A percentile compares a stretch with the other conserved stretches of the same genome.
Conservation (phyloP, 2,113 vertebrate species). For the Salminus brasiliensis region DNA sequence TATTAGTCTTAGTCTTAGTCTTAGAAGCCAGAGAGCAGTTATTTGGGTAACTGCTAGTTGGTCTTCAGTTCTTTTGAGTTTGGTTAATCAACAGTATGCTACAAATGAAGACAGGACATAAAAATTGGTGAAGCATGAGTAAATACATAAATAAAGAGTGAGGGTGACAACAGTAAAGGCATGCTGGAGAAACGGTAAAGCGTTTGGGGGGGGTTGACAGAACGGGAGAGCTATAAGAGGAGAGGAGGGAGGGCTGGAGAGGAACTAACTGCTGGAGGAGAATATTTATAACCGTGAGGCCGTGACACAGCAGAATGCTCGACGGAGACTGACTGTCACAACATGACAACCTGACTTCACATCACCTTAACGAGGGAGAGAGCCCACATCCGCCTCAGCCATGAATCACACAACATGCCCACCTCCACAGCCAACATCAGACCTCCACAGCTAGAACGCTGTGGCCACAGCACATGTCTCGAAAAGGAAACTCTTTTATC, state of each 20-base stretch:
- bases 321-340: slow-evolving; percentile 53
- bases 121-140: too few species aligned
- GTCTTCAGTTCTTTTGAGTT: too few species aligned
- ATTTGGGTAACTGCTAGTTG: too few species aligned
- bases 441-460: slow-evolving; percentile 6
- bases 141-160: background rate
- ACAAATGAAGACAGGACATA: too few species aligned
- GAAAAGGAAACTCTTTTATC: background rate
- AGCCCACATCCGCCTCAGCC: slow-evolving; percentile 45
- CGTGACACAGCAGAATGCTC: slow-evolving; percentile 51
- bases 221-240: background rate
- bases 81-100: too few species aligned
- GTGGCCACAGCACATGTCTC: slow-evolving; percentile 13
- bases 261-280: slow-evolving; percentile 3
- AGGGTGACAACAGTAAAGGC: too few species aligned
- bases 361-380: slow-evolving; percentile 54
- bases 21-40: too few species aligned
- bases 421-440: slow-evolving; percentile 43
- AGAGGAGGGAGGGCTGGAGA: slow-evolving; percentile 22
- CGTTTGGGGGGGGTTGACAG: background rate
- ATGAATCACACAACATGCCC: slow-evolving; percentile 42
- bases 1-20: too few species aligned
- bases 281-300: slow-evolving; percentile 55
- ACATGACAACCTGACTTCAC: slow-evolving; percentile 60
- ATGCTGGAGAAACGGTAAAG: background rate